Conservation (phyloP, 2,888 invertebrate species). For the Chydorus sphaericus region DNA sequence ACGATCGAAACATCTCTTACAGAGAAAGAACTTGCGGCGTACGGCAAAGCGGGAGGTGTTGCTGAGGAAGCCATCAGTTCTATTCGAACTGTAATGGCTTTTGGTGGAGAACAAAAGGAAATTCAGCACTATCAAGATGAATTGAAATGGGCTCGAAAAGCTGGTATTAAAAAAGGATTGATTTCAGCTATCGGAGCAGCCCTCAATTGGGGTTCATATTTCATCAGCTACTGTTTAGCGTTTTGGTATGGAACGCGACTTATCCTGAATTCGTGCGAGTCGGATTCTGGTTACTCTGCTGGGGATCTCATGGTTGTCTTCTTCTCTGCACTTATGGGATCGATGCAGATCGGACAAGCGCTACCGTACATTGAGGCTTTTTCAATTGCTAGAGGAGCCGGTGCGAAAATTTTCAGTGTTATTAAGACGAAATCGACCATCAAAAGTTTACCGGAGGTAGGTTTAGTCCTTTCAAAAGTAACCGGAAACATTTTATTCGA, state of each 20-base stretch:
- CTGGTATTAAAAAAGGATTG: slow-evolving; percentile 53
- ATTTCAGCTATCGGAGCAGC: slow-evolving; percentile 55
- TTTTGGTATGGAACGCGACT: slow-evolving; percentile 63
- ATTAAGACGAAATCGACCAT: slow-evolving; percentile 56
- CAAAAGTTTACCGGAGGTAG: slow-evolving; percentile 48
- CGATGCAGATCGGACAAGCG: slow-evolving; percentile 58
- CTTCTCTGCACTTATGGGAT: slow-evolving; percentile 61
- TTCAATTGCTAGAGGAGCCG: slow-evolving; percentile 51
- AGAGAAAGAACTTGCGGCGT: slow-evolving; percentile 30
- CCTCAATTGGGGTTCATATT: slow-evolving; percentile 58
- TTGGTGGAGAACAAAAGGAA: slow-evolving; percentile 58
- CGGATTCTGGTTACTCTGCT: not conserved
- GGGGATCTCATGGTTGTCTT: too few relatives aligned
- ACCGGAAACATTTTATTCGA: too few relatives aligned
- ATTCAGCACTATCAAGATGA: slow-evolving; percentile 45
- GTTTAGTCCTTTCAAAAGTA: too few relatives aligned
- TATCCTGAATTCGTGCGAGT: slow-evolving; percentile 17
- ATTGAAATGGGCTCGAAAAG: slow-evolving; percentile 42
- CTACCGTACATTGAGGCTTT: slow-evolving; percentile 61
- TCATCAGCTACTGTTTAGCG: slow-evolving; percentile 57
- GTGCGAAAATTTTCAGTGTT: slow-evolving; percentile 51
- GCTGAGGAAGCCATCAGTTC: slow-evolving; percentile 63
- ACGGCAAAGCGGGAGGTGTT: slow-evolving; percentile 57
- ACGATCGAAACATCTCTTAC: slow-evolving; percentile 1
- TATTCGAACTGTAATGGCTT: slow-evolving; percentile 60